Conservation (phyloP, 2,113 vertebrate genomes). For the Pygoscelis antarcticus region DNA sequence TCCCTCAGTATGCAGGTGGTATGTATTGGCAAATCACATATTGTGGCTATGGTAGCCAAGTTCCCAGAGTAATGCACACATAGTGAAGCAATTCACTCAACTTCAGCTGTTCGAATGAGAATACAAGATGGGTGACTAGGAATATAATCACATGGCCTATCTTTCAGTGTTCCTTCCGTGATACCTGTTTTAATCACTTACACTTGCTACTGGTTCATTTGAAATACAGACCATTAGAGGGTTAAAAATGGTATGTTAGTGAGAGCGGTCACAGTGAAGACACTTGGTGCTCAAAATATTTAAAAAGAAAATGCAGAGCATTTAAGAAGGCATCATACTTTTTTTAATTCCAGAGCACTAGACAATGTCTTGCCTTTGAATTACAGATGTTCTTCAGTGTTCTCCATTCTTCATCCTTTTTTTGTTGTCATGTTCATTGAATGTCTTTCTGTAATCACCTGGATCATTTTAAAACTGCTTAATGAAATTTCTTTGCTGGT, state of each 20-base stretch:
- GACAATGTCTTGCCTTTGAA: neutral
- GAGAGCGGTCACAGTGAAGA: neutral
- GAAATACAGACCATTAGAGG: neutral
- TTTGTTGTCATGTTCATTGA: neutral
- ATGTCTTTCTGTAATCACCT: neutral
- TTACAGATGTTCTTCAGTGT: neutral
- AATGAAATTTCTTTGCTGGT: neutral
- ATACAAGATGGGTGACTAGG: neutral
- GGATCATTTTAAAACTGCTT: neutral
- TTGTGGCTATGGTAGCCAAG: conserved; percentile 12
- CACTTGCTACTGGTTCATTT: neutral
- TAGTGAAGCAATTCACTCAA: neutral
- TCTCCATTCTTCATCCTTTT: neutral
- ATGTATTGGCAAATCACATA: neutral
- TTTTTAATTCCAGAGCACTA: neutral
- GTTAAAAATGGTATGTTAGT: neutral
- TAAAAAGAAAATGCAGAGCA: neutral
- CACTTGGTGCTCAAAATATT: neutral
- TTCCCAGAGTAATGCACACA: conserved; percentile 20
- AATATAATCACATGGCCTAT: neutral
- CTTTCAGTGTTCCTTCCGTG: neutral
- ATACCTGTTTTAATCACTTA: neutral
- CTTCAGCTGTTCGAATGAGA: neutral
- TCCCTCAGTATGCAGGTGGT: conserved; percentile 39
- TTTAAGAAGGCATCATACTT: neutral